Conservation (phyloP, 2,113 vertebrate species). For the Tylochromis polylepis region DNA sequence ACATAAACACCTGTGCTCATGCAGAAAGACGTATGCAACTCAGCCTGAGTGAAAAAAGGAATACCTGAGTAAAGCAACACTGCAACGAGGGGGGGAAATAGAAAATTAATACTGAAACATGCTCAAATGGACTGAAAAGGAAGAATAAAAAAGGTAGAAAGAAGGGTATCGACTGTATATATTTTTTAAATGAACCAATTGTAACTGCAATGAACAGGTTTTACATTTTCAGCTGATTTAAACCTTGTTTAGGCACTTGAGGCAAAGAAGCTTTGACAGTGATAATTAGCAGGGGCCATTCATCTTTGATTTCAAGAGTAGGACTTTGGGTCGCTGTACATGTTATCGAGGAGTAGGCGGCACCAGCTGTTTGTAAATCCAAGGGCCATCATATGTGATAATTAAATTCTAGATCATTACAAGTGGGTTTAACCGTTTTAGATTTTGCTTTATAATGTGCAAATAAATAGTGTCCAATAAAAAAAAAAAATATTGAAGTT, state of each 20-base stretch:
- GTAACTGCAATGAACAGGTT: constrained; percentile 3
- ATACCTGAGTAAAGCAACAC: constrained; percentile 68
- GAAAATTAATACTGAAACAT: background rate
- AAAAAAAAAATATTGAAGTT: background rate
- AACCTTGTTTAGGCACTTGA: constrained; percentile 74
- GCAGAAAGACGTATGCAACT: constrained; percentile 43
- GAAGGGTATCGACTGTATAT: background rate
- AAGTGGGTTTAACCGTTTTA: background rate
- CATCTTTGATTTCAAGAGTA: background rate
- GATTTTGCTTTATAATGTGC: background rate
- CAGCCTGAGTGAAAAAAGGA: constrained; percentile 46
- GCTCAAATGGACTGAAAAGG: background rate
- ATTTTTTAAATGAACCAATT: background rate
- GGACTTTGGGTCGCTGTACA: background rate
- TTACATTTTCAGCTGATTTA: constrained; percentile 29
- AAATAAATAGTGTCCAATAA: background rate
- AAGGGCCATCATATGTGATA: background rate
- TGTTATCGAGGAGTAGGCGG: background rate
- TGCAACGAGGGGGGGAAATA: background rate
- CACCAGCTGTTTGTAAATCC: background rate
- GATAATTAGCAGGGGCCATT: background rate
- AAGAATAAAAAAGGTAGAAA: background rate
- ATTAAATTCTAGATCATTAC: background rate
- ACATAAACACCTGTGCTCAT: constrained; percentile 48
- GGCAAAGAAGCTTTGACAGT: constrained; percentile 59